These are phyloP conservation scores for Helicorthomorpha holstii DNA, from an alignment of 1,140 invertebrate species.

Conservation along the genomic window DNA sequence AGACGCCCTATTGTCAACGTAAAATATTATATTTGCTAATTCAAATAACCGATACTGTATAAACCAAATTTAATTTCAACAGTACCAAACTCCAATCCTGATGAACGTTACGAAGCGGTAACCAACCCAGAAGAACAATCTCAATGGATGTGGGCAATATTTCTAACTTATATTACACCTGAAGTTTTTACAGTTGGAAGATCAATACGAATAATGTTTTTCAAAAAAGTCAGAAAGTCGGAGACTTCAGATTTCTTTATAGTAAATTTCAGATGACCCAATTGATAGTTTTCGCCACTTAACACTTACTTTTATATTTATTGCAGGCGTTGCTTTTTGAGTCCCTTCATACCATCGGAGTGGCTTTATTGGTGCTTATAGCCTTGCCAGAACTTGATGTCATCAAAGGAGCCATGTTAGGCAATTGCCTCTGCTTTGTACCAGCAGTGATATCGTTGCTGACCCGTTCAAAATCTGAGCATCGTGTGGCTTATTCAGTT, in stretches of 20 bases:
- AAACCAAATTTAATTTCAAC: background rate
- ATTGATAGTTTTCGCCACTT: background rate
- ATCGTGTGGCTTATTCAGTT: constrained; percentile 1
- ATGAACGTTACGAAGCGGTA: background rate
- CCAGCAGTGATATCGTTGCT: constrained; percentile 16
- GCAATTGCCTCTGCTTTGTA: constrained; percentile 15
- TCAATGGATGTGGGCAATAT: background rate
- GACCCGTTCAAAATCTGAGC: too few species aligned
- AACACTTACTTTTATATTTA: constrained; percentile 6
- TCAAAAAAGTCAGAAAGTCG: too few species aligned
- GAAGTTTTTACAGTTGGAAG: background rate
- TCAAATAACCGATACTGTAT: background rate
- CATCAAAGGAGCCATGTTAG: constrained; percentile 15
- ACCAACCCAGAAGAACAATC: background rate
- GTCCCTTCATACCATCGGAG: constrained; percentile 19
- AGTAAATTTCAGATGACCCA: too few species aligned
- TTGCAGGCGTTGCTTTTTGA: constrained; percentile 20
- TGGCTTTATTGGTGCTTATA: constrained; percentile 21
- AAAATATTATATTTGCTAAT: background rate
- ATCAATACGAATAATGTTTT: background rate
- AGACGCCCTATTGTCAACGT: constrained; percentile 9
- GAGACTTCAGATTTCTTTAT: too few species aligned
- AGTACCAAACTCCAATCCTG: too few species aligned
- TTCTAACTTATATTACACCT: background rate
- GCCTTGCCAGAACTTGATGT: constrained; percentile 20